Evolutionary conservation across 2,888 invertebrate species (phyloP), one percentile per base, ranked within the genome.

Genomic region (Meliscaeva auricollis): DNA sequence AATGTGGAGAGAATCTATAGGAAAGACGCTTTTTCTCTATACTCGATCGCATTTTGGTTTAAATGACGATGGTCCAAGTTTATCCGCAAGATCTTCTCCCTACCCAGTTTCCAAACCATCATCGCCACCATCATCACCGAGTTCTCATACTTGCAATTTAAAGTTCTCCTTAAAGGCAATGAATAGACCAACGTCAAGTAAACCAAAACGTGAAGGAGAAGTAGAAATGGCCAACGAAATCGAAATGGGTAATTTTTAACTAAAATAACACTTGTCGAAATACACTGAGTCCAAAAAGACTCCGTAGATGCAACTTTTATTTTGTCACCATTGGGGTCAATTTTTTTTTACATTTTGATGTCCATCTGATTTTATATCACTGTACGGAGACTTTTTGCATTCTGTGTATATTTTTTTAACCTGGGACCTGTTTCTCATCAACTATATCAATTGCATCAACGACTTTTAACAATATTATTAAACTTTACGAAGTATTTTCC

Each of bases 41-140:
- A 15, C 20, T 15, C 22, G 7, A 15, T 30, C 30, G 11, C 30
- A 32, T 54, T 5, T 54, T 32, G 15, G 15, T 54, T 15, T 54
- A 30, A 2, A 26, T 15, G 32, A 30, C 54, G 54, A 54, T 54
- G 3, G 32, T n/a, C 54, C 11, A 30, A 32, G 54, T 54, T n/a
- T 15, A 32, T 50, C 50, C 20, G 9, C 22, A 22, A 50, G 20
- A 22, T 50, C 22, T 9, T 22, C 50, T 8, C 50, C 20, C 22
- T 50, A 88, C 88, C 60, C 87, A 68, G 44, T 35, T 48, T 32
- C 32, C 35, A 56, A 32, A 35, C 56, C 35, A 56, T 8, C 15
- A 15, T 35, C 56, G 32, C 56, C 15, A 17, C 15, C 56, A 9
- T 56, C 26, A 54, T 54, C 32, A 32, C 13, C 32, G 32, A 56